A percentile compares a stretch with the other conserved stretches of the same genome.
Conservation (phyloP, 2,113 vertebrate species). For the Tiliqua scincoides region DNA sequence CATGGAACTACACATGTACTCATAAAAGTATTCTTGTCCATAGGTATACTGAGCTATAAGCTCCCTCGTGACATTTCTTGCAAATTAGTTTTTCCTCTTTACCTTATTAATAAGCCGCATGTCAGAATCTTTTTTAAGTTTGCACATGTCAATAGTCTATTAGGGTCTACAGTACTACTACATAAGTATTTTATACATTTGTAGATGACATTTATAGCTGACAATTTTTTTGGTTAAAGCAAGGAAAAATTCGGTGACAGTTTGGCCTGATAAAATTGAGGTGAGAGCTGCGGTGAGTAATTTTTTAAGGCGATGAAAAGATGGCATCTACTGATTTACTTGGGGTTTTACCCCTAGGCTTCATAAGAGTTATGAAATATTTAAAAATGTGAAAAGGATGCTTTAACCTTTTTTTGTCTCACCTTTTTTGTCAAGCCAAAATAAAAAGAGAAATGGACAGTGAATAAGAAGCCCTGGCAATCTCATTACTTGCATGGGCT, state of each 20-base stretch:
- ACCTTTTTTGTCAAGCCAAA: too few species aligned
- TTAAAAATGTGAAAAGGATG: too few species aligned
- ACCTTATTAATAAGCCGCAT: not conserved
- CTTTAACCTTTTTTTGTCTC: too few species aligned
- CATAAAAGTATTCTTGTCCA: not conserved
- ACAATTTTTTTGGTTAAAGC: too few species aligned
- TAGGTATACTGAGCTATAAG: not conserved
- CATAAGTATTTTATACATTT: not conserved
- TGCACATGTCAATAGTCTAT: not conserved
- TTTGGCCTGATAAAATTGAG: not conserved
- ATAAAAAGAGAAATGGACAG: too few species aligned
- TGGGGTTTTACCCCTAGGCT: not conserved
- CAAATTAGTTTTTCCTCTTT: not conserved
- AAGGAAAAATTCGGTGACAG: too few species aligned
- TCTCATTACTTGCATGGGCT: not conserved
- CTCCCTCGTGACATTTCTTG: not conserved
- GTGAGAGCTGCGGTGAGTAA: too few species aligned
- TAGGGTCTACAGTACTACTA: not conserved
- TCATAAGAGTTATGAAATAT: too few species aligned
- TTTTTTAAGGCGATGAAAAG: not conserved
- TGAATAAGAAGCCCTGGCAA: not conserved
- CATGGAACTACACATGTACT: not conserved
- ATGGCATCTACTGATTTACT: not conserved
- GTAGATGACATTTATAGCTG: not conserved
- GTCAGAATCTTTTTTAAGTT: not conserved